Evolutionary conservation across 2,888 invertebrate species (phyloP), one percentile per base, ranked within the genome.

Genomic region (Lithophane semibrunnea): DNA sequence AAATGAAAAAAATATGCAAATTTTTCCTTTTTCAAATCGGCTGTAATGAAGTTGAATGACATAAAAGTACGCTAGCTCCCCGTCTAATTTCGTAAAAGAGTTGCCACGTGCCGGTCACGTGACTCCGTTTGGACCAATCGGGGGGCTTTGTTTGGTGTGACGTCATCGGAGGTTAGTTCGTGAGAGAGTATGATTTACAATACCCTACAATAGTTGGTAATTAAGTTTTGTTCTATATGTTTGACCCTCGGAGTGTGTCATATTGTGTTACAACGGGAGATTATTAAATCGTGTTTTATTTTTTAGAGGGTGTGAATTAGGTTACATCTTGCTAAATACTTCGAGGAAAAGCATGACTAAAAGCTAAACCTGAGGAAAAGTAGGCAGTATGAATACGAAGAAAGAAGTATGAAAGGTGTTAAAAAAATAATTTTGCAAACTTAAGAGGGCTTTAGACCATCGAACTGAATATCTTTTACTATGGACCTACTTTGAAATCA

Each of bases 171-270:
- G 83, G 82, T 82, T 83, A 85, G 85, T 85, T 77, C 85, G 88
- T 86, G 88, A 85, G 88, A 87, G 84, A 87, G 80, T 71, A 88
- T 85, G 86, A 88, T 87, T 87, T 86, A 87, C 85, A 85, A 87
- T 85, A 79, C 52, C 47, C 74, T 81, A 87, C 87, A 86, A 88
- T 85, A 77, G 85, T 74, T 79, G 88, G 82, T 83, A 88, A 87
- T 87, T 87, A 82, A 78, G 82, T 87, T 88, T 87, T 77, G 80
- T 88, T 77, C 61, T 64, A 63, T 80, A 80, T 49, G 64, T 73
- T 29, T 75, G 72, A 81, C 85, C 87, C 85, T 75, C 49, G 75
- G 67, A 69, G 73, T 85, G 84, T 69, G 81, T 69, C 64, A 69
- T 75, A 75, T 75, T 79, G 79, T 82, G 67, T 82, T 77, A 77